Percentiles rank a stretch among this genome's conserved stretches.
phyloP scores from a whole-genome alignment of 2,797 vertebrate genomes.

The Zalophus californianus region DNA sequence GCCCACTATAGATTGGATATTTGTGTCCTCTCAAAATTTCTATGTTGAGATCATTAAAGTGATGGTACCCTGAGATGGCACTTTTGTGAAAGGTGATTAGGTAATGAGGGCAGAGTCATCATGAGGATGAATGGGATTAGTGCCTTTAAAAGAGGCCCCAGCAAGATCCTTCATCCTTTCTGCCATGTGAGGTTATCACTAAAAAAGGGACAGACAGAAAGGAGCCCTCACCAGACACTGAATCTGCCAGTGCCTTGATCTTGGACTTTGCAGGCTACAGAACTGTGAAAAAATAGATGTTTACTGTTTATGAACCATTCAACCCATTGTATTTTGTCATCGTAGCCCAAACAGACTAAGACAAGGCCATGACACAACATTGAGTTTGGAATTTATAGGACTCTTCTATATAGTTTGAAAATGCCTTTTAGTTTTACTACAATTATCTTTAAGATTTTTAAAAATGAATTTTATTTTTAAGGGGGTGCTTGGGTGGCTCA shows the following conservation, averaged over 20 bases:
- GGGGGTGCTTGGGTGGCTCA: background rate
- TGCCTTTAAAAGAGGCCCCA: background rate
- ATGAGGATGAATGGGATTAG: background rate
- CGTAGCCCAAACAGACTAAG: background rate
- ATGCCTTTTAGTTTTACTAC: background rate
- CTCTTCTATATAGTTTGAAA: background rate
- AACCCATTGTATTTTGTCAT: background rate
- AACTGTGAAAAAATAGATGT: background rate
- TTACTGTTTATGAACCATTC: background rate
- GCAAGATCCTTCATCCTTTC: background rate
- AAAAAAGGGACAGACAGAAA: background rate
- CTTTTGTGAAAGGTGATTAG: background rate
- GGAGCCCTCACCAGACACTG: background rate
- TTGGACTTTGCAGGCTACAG: background rate
- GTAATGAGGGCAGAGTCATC: background rate
- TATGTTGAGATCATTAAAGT: background rate
- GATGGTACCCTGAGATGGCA: background rate
- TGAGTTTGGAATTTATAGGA: background rate
- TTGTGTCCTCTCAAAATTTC: background rate
- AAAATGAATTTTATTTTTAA: constrained; percentile 16
- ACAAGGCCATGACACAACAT: background rate
- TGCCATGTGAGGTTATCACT: background rate
- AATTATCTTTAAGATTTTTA: background rate
- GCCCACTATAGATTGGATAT: background rate
- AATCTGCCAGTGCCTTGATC: background rate